A percentile compares a stretch with the other conserved stretches of the same genome.
These are phyloP conservation scores for Notospermus geniculatus DNA, from an alignment of 1,140 invertebrate genomes.

Conservation along the genomic window DNA sequence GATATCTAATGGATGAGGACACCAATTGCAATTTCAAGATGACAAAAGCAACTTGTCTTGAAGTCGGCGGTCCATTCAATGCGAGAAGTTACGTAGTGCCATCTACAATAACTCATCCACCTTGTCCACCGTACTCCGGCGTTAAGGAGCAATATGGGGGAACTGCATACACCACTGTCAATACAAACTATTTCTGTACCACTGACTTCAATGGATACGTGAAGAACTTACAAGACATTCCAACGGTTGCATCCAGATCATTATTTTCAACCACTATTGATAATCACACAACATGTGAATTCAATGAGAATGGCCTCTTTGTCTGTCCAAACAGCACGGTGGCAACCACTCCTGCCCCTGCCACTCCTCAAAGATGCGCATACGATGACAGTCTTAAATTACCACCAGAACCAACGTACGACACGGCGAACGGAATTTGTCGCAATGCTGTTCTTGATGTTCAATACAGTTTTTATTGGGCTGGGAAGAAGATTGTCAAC, in stretches of 20 bases:
- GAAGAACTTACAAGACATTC: no score
- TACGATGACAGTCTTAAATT: not conserved
- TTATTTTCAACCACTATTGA: no score
- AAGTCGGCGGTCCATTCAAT: not conserved
- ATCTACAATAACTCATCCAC: not conserved
- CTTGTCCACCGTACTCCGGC: not conserved
- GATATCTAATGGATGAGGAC: not conserved
- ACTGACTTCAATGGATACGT: slow-evolving; percentile 4
- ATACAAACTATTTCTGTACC: slow-evolving; percentile 1
- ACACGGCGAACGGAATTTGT: not conserved
- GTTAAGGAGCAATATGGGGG: not conserved
- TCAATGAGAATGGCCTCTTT: no score
- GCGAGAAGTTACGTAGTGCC: not conserved
- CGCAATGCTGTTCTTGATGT: slow-evolving; percentile 6
- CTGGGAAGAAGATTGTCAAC: not conserved
- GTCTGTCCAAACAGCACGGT: not conserved
- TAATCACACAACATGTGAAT: no score
- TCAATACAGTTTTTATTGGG: not conserved
- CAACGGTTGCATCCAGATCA: no score
- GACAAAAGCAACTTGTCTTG: not conserved
- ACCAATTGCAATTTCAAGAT: not conserved
- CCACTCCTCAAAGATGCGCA: not conserved
- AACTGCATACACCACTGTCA: not conserved
- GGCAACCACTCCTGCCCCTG: not conserved
- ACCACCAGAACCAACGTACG: not conserved